phyloP scores from a whole-genome alignment of 35 echinoderm and acorn worm genomes.

The Anneissia japonica region DNA sequence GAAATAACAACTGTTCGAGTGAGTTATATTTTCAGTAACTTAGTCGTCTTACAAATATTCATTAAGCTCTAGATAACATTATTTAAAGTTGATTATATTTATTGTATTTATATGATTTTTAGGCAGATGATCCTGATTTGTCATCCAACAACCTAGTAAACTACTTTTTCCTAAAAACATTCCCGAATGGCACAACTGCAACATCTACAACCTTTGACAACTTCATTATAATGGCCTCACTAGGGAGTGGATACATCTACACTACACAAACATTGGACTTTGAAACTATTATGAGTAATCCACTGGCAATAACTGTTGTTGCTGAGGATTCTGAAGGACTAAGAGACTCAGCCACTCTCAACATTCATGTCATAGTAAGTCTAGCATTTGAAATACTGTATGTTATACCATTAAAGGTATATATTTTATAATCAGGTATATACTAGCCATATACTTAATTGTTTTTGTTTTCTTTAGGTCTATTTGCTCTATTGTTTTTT shows the following conservation, averaged over 20 bases:
- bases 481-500: no score
- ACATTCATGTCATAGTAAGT: background rate
- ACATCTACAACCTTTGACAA: background rate
- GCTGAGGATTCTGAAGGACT: slow-evolving; percentile 50
- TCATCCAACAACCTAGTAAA: background rate
- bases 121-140: background rate
- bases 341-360: background rate
- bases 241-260: background rate
- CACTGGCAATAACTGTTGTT: slow-evolving; percentile 57
- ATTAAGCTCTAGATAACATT: no score
- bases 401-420: no score
- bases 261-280: background rate
- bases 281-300: slow-evolving; percentile 28
- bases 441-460: no score
- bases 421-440: no score
- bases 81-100: no score
- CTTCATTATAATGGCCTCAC: background rate
- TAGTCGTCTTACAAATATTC: no score
- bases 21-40: no score
- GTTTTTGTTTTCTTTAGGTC: no score
- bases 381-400: no score
- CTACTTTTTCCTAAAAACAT: background rate
- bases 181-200: background rate
- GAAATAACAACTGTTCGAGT: background rate
- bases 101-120: background rate